These are phyloP conservation scores for Phalanger gymnotis DNA, from an alignment of 2,797 vertebrate genomes.

Conservation along the genomic window DNA sequence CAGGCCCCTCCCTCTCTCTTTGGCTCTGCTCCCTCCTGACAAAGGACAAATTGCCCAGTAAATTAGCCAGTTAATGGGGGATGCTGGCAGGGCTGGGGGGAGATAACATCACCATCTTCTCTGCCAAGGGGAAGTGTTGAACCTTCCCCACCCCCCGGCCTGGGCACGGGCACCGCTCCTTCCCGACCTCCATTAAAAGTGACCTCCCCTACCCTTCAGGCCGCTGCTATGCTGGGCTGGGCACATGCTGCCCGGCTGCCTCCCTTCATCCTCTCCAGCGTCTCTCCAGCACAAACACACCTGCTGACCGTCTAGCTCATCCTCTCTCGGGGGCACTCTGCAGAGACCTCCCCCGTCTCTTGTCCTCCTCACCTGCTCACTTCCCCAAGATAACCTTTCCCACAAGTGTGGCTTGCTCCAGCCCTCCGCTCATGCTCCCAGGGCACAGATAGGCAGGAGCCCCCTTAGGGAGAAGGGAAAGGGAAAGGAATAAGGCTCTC, in stretches of 20 bases:
- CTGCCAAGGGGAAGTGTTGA: neutral
- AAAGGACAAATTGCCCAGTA: neutral
- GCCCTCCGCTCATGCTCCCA: neutral
- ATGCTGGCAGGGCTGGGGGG: neutral
- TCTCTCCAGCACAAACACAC: constrained; percentile 24
- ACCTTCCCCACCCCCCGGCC: neutral
- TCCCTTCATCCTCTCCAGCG: neutral
- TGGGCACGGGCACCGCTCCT: neutral
- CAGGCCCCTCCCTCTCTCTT: neutral
- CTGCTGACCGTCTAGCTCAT: constrained; percentile 45
- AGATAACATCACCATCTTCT: neutral
- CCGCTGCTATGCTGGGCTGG: neutral
- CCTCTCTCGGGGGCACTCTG: constrained; percentile 75
- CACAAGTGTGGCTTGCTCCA: neutral
- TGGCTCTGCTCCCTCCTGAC: neutral
- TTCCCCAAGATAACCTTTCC: neutral
- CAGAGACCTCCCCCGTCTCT: constrained; percentile 19
- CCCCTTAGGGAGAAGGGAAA: neutral
- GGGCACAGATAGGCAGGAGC: neutral
- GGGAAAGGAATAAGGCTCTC: neutral
- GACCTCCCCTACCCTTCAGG: neutral
- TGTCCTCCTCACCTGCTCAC: neutral
- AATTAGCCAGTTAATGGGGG: neutral
- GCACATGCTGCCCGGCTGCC: neutral
- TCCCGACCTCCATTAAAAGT: neutral